Evolutionary conservation across 2,113 vertebrate genomes (phyloP).

Genomic region (Tonatia bakeri): DNA sequence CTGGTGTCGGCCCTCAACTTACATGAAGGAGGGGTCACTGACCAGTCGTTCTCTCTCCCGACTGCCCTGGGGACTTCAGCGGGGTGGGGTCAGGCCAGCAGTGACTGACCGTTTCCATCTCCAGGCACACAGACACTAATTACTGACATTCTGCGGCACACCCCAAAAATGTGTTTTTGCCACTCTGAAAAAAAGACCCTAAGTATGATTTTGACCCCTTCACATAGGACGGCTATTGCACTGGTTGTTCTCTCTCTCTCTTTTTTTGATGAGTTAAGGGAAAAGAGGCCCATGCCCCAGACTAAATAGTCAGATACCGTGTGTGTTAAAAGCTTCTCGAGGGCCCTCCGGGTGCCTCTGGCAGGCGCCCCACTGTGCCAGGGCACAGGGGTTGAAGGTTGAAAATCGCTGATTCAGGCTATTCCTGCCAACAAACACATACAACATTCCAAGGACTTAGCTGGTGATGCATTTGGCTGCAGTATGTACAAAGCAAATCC

Average conservation of each 20-base stretch:
- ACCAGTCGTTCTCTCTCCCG: not conserved
- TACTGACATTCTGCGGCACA: not conserved
- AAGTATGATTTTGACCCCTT: not conserved
- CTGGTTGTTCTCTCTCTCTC: not conserved
- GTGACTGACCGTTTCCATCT: not conserved
- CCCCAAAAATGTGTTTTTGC: not conserved
- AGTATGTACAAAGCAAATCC: not conserved
- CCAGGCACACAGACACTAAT: not conserved
- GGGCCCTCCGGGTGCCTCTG: too few relatives aligned
- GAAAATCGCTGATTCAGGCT: not conserved
- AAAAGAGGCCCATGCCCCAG: too few relatives aligned
- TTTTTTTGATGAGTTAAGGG: not conserved
- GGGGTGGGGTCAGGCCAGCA: fast-evolving
- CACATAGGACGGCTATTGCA: not conserved
- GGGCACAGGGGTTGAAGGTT: not conserved
- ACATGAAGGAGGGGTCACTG: not conserved
- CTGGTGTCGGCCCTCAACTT: too few relatives aligned
- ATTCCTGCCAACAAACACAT: not conserved
- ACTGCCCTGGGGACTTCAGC: too few relatives aligned
- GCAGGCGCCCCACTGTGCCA: too few relatives aligned
- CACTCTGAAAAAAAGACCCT: not conserved
- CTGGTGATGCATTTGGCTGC: not conserved
- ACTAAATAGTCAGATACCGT: too few relatives aligned
- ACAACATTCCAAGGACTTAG: not conserved
- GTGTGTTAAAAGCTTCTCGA: not conserved